phyloP scores from a whole-genome alignment of 2,113 vertebrate species.

The Triplophysa siluroides region DNA sequence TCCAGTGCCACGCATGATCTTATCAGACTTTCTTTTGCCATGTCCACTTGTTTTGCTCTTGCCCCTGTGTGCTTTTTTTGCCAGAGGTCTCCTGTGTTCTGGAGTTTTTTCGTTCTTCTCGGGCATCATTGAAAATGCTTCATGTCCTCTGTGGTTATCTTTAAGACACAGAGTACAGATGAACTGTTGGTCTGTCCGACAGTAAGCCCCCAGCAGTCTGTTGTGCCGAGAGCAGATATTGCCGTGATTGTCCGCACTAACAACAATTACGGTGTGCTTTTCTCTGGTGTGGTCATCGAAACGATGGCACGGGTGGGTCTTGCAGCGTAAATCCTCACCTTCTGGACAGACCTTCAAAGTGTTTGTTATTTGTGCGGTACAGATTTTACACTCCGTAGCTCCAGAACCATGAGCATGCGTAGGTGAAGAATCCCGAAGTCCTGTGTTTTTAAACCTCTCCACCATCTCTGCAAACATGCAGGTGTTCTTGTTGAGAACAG shows the following conservation, averaged over 20 bases:
- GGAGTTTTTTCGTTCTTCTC: background rate
- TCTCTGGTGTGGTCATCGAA: background rate
- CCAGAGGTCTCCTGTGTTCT: background rate
- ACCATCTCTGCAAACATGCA: constrained; percentile 73
- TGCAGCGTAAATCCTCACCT: background rate
- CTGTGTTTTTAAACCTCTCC: constrained; percentile 68
- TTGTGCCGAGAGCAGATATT: constrained; percentile 38
- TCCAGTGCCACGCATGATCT: background rate
- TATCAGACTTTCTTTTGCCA: background rate
- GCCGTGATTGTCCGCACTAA: constrained; percentile 2
- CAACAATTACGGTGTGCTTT: constrained; percentile 28
- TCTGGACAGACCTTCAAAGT: constrained; percentile 6
- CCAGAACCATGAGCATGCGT: background rate
- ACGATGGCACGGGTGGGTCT: background rate
- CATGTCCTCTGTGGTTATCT: constrained; percentile 32
- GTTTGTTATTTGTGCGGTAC: constrained; percentile 55
- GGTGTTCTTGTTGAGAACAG: constrained; percentile 77
- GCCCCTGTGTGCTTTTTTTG: constrained; percentile 11
- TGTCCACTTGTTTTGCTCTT: constrained; percentile 24
- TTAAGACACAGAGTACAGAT: constrained; percentile 29
- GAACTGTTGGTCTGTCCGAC: constrained; percentile 34
- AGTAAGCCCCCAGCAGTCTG: constrained; percentile 20
- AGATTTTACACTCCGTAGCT: constrained; percentile 67
- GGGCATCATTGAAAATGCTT: background rate
- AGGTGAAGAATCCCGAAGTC: constrained; percentile 50